Evolutionary conservation across 2,797 vertebrate genomes (phyloP), one percentile per base, ranked within the genome.

Genomic region (Falco berigora): DNA sequence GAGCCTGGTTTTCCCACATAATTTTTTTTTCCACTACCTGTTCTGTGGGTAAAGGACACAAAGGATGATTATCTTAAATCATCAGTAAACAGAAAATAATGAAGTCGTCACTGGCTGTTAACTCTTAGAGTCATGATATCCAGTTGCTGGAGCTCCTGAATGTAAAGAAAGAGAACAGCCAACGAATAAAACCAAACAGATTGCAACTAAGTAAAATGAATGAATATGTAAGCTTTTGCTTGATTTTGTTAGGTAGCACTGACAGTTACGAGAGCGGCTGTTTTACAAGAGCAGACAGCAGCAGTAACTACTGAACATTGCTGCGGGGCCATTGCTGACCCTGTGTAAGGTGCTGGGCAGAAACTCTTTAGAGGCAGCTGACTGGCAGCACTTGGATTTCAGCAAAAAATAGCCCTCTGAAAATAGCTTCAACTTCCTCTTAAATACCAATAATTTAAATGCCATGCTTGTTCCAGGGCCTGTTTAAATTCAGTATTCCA

Each of bases 321-420:
- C 68, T 5, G 5, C 3, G 1, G 46, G 47, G 20, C 36, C 0
- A 0, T 19, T 55, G n/a, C 47, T 81, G 58, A 67, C 49, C 36
- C 36, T 56, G 10, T 0, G 0, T n/a, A 28, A 75, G 27, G 40
- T 72, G 49, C 42, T 13, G 1, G 52, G 19, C 28, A 62, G 55
- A 38, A 80, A 9, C n/a, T 36, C 38, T 63, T 58, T 25, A 34
- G 75, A 82, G 38, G 20, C 52, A 80, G 27, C 52, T 77, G 56
- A n/a, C 34, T 40, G 24, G 36, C 49, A 71, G 22, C 49, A 46
- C 40, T 52, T n/a, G 32, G n/a, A 74, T 68, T 49, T 53, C 28
- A 27, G 71, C 9, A 58, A 55, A 93, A 75, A 64, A 34, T 0
- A 62, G 36, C 10, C 3, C 1, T 75, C 59, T 85, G 52, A 76